phyloP scores from a whole-genome alignment of 2,113 vertebrate genomes.

The Tachuris rubrigastra region DNA sequence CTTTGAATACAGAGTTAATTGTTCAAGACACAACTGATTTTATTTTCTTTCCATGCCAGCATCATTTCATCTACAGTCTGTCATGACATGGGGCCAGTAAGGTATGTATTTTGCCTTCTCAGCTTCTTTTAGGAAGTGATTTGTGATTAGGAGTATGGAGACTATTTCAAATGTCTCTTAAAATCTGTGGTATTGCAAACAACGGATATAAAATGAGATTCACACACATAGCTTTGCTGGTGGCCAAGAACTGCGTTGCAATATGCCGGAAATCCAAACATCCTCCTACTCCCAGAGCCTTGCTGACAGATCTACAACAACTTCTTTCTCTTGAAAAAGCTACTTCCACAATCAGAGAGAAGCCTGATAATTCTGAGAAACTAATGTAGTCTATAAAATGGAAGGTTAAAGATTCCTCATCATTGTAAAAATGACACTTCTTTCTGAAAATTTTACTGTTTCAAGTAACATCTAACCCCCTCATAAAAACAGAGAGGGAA shows the following conservation, averaged over 20 bases:
- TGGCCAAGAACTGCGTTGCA: constrained; percentile 69
- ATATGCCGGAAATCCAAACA: constrained; percentile 74
- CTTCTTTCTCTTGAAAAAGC: constrained; percentile 65
- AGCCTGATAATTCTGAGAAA: constrained; percentile 39
- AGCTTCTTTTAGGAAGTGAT: neutral
- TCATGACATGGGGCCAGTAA: neutral
- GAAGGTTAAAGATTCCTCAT: neutral
- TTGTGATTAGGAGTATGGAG: constrained; percentile 36
- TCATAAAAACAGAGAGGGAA: neutral
- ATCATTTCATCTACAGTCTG: neutral
- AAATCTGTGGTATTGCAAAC: constrained; percentile 60
- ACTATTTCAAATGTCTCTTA: constrained; percentile 47
- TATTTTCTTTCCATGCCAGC: neutral
- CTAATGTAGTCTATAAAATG: neutral
- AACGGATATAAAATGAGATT: constrained; percentile 66
- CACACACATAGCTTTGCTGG: constrained; percentile 68
- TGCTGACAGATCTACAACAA: constrained; percentile 71
- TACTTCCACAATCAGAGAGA: constrained; percentile 48
- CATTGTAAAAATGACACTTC: neutral
- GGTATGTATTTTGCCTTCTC: neutral
- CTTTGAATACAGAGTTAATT: neutral
- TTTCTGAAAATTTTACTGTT: neutral
- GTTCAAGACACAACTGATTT: neutral
- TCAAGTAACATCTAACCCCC: neutral
- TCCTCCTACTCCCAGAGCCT: constrained; percentile 69